These are phyloP conservation scores for Craterocephalus amniculus DNA, from an alignment of 2,797 vertebrate genomes.

Conservation along the genomic window DNA sequence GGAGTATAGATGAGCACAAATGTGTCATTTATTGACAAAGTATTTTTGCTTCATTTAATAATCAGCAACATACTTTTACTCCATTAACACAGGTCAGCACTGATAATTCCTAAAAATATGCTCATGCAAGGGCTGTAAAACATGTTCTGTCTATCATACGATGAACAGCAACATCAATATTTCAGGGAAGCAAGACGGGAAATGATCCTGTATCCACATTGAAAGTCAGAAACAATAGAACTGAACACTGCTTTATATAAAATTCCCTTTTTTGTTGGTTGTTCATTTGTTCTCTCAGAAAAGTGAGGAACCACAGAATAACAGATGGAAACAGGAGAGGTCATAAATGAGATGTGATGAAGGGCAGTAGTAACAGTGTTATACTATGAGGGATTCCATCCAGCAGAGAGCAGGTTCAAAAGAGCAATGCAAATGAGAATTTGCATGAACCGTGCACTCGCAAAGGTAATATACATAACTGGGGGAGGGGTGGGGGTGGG, in stretches of 20 bases:
- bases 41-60: constrained; percentile 18
- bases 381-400: constrained; percentile 59
- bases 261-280: constrained; percentile 34
- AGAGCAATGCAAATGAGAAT: constrained; percentile 76
- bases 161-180: not conserved
- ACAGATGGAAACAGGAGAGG: constrained; percentile 65
- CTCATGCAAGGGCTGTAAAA: not conserved
- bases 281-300: constrained; percentile 40
- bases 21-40: constrained; percentile 2
- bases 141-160: not conserved
- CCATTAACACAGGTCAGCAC: not conserved
- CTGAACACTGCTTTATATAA: not conserved
- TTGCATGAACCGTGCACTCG: constrained; percentile 74
- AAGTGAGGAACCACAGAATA: constrained; percentile 14
- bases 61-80: constrained; percentile 1
- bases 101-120: not conserved
- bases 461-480: constrained; percentile 80
- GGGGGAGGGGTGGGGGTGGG: constrained; percentile 46
- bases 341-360: constrained; percentile 70
- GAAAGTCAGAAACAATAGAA: not conserved
- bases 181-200: not conserved
- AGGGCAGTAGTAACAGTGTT: constrained; percentile 54
- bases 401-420: constrained; percentile 62
- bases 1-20: constrained; percentile 20
- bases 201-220: not conserved